phyloP scores from a whole-genome alignment of 2,797 vertebrate species.

The Bovichtus variegatus region DNA sequence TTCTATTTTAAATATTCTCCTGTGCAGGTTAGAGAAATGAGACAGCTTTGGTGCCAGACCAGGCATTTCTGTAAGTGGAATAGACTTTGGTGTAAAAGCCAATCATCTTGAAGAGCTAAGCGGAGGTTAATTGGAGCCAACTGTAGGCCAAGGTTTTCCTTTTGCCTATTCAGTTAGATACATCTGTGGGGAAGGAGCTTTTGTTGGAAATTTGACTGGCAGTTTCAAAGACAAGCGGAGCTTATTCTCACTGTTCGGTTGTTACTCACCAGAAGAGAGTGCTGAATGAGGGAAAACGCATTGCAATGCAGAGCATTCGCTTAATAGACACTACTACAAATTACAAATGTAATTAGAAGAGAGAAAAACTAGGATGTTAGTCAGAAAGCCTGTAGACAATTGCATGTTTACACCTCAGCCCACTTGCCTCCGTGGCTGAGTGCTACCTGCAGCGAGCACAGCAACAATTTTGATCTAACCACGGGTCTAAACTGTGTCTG shows the following conservation, averaged over 20 bases:
- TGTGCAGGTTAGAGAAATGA: constrained; percentile 65
- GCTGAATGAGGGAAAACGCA: constrained; percentile 32
- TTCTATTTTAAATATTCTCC: no score
- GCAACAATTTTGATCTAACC: constrained; percentile 55
- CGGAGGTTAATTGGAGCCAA: constrained; percentile 77
- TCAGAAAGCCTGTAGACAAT: constrained; percentile 49
- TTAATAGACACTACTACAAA: constrained; percentile 41
- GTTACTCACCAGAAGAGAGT: constrained; percentile 36
- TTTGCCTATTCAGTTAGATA: constrained; percentile 42
- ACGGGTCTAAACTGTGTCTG: constrained; percentile 56
- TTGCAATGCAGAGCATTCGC: constrained; percentile 25
- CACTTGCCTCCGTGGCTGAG: constrained; percentile 48
- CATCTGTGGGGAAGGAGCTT: constrained; percentile 38
- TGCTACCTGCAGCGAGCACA: constrained; percentile 50
- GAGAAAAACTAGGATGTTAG: constrained; percentile 43
- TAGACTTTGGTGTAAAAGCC: constrained; percentile 63
- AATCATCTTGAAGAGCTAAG: constrained; percentile 70
- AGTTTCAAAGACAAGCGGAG: constrained; percentile 40
- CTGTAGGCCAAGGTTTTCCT: constrained; percentile 45
- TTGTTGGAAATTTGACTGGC: constrained; percentile 29
- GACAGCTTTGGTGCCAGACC: constrained; percentile 33
- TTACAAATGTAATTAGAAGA: constrained; percentile 64
- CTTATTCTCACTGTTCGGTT: constrained; percentile 22
- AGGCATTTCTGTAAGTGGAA: constrained; percentile 60
- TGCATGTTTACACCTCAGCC: constrained; percentile 60